phyloP scores from a whole-genome alignment of 92 coral and sea anemone genomes.

The Hydrozoanthus gracilis region DNA sequence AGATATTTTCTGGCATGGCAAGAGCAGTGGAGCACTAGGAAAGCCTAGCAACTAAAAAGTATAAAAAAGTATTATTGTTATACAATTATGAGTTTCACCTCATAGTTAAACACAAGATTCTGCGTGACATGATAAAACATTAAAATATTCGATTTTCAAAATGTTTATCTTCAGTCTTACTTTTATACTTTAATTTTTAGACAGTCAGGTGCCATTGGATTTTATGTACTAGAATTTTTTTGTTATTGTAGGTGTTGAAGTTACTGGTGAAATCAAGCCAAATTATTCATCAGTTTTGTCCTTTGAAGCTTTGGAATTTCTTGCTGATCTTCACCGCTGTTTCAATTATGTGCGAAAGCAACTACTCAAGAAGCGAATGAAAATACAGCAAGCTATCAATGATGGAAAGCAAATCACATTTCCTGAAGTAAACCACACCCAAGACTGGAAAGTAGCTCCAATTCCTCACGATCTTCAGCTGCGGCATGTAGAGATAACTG shows the following conservation, averaged over 20 bases:
- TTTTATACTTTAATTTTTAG: too few species aligned
- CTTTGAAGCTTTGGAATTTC: constrained; percentile 88
- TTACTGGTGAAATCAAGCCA: constrained; percentile 82
- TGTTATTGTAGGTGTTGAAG: constrained; percentile 72
- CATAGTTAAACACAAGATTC: too few species aligned
- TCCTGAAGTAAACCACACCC: constrained; percentile 82
- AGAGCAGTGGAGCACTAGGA: too few species aligned
- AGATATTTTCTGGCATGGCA: too few species aligned
- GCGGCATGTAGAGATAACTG: constrained; percentile 98
- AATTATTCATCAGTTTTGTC: constrained; percentile 76
- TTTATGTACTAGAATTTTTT: neutral
- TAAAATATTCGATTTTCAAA: too few species aligned
- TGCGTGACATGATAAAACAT: too few species aligned
- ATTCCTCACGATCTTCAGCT: constrained; percentile 95
- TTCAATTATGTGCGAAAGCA: constrained; percentile 94
- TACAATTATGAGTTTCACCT: too few species aligned
- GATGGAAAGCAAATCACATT: constrained; percentile 74
- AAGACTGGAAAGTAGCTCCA: constrained; percentile 95
- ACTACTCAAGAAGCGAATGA: constrained; percentile 84
- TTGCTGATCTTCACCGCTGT: constrained; percentile 95
- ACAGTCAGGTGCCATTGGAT: too few species aligned
- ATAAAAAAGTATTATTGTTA: too few species aligned
- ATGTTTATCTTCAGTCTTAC: too few species aligned
- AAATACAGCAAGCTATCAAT: constrained; percentile 79
- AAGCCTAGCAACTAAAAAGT: too few species aligned